Evolutionary conservation across 1,140 invertebrate species (phyloP), one percentile per base, ranked within the genome.

Genomic region (Apocrypta bakeri): DNA sequence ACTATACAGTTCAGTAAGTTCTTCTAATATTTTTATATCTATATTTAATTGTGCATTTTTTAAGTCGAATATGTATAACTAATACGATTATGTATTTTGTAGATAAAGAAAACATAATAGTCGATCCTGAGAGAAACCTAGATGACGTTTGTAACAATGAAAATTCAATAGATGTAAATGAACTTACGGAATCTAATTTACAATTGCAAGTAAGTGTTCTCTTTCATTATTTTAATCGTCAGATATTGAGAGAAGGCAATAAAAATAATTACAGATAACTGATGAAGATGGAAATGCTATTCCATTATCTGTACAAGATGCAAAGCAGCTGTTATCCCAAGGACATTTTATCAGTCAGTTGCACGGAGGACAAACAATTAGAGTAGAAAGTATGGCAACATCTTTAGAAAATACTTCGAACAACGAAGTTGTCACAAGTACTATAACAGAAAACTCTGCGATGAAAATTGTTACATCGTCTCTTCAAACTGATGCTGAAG

Each of bases 221-320:
- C 25, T 29, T 29, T 42, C 9, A 66, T 24, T 33, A 48, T 29
- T 78, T 40, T 68, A 31, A 11, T 33, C 24, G 63, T 11, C 4
- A 64, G n/a, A n/a, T 37, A 61, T 40, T 40, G 1, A n/a, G 9
- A 14, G 17, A 56, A 48, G 29, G 7, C 40, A 48, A 12, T 48
- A 31, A 68, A 29, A 68, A 68, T 79, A 68, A 63, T 88, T 85
- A 21, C 88, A 95, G 92, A 93, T 95, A 33, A 94, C 94, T 4
- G 95, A 95, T 89, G 93, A 94, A 84, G 92, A 94, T 75, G 95
- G 95, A 17, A 95, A 95, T 89, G 93, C 94, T 9, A 92, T 96
- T 40, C 94, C 94, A 77, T 93, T 96, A 83, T 95, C 94, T 0
- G 94, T 95, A 84, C 93, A 94, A 85, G 94, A 95, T 87, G 95